Evolutionary conservation across 2,888 invertebrate genomes (phyloP).

Genomic region (Xestia ashworthii): DNA sequence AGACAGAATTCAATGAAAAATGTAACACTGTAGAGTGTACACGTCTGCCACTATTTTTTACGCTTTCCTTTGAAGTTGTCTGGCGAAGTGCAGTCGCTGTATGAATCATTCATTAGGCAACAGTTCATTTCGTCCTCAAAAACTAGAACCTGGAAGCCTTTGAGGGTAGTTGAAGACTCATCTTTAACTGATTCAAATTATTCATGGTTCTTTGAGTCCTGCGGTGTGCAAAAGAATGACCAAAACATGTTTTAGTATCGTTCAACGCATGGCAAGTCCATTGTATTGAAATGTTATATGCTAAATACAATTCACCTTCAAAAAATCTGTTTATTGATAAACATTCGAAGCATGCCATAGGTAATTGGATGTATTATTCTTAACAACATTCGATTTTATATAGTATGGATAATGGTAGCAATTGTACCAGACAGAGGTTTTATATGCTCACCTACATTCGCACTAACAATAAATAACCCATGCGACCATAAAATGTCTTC

Average conservation of each 20-base stretch:
- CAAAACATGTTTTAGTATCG: not conserved
- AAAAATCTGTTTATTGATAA: not conserved
- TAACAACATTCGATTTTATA: not conserved
- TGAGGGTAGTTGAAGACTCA: conserved; percentile 3
- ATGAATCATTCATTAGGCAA: conserved; percentile 58
- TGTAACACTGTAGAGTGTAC: conserved; percentile 8
- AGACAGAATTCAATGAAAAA: conserved; percentile 42
- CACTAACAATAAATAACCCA: conserved; percentile 20
- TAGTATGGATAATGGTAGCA: not conserved
- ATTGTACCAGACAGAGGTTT: not conserved
- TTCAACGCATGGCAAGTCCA: not conserved
- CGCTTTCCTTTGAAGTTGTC: conserved; percentile 34
- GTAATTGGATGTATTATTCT: not conserved
- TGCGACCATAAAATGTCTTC: conserved; percentile 32
- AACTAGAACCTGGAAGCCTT: conserved; percentile 15
- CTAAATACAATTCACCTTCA: not conserved
- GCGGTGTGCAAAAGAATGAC: not conserved
- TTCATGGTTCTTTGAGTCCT: not conserved
- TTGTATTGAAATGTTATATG: conserved; percentile 17
- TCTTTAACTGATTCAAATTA: conserved; percentile 8
- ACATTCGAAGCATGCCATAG: not conserved
- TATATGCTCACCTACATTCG: conserved; percentile 25
- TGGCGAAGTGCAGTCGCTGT: conserved; percentile 17
- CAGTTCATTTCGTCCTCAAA: conserved; percentile 44
- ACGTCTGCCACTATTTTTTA: conserved; percentile 38